Percentiles rank a stretch among this genome's conserved stretches.
Evolutionary conservation across 1,140 invertebrate genomes (phyloP).

Genomic region (Nymphalis io): DNA sequence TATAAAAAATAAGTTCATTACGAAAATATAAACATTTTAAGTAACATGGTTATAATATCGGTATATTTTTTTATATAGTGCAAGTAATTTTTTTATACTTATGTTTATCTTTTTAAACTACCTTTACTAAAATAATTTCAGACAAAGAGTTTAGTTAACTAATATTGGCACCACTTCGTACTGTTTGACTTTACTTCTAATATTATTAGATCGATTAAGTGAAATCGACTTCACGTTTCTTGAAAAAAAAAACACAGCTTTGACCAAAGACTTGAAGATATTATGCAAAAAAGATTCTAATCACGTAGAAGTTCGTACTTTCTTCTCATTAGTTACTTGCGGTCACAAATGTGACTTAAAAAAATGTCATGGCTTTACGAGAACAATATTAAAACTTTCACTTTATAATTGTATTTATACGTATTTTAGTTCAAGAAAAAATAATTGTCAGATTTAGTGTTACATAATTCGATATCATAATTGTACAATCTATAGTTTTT

Average conservation of each 20-base stretch:
- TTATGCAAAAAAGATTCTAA: slow-evolving; percentile 48
- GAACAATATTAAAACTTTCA: slow-evolving; percentile 68
- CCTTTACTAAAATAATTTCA: too few relatives aligned
- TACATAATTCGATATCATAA: not conserved
- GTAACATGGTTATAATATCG: too few relatives aligned
- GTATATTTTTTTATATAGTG: too few relatives aligned
- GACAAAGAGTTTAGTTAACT: too few relatives aligned
- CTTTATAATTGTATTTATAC: slow-evolving; percentile 29
- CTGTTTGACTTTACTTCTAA: too few relatives aligned
- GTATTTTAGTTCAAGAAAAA: not conserved
- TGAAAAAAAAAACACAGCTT: not conserved
- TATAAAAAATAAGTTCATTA: too few relatives aligned
- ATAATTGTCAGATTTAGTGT: not conserved
- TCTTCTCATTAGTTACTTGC: slow-evolving; percentile 68
- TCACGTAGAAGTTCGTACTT: slow-evolving; percentile 54
- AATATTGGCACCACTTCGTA: too few relatives aligned
- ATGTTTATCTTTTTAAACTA: too few relatives aligned
- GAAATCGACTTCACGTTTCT: not conserved
- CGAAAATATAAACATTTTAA: too few relatives aligned
- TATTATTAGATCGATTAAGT: not conserved
- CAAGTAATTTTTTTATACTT: too few relatives aligned
- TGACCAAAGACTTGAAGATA: slow-evolving; percentile 23
- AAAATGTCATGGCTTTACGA: slow-evolving; percentile 55
- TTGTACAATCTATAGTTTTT: not conserved
- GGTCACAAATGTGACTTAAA: slow-evolving; percentile 51